Percentiles rank a stretch among this genome's conserved stretches.
These are phyloP conservation scores for Austrofundulus limnaeus DNA, from an alignment of 2,113 vertebrate species.

Conservation along the genomic window DNA sequence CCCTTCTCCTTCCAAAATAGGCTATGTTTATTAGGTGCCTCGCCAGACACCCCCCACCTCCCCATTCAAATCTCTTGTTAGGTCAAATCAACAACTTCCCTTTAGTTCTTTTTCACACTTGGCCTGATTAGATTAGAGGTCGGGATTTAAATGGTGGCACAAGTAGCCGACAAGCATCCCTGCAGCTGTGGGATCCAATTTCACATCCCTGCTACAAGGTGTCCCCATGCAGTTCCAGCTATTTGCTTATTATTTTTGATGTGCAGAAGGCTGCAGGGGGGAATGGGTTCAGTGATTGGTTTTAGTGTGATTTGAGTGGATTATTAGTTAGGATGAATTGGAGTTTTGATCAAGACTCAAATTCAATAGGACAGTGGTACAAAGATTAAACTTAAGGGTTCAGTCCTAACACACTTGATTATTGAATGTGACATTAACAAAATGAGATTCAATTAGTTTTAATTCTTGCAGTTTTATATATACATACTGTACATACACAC, in stretches of 20 bases:
- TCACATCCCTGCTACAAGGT: conserved; percentile 60
- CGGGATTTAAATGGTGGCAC: conserved; percentile 62
- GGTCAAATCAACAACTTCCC: conserved; percentile 81
- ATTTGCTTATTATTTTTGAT: conserved; percentile 71
- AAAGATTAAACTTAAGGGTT: conserved; percentile 21
- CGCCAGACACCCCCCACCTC: conserved; percentile 81
- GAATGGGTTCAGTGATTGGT: conserved; percentile 65
- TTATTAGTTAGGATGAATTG: conserved; percentile 38
- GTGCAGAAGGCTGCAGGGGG: conserved; percentile 64
- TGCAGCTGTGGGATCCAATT: conserved; percentile 45
- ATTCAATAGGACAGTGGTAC: conserved; percentile 16
- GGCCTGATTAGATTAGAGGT: conserved; percentile 81
- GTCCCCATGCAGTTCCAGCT: conserved; percentile 65
- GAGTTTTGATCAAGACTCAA: conserved; percentile 54
- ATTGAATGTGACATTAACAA: conserved; percentile 26
- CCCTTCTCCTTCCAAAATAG: conserved; percentile 36
- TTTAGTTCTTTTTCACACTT: conserved; percentile 79
- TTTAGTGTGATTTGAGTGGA: conserved; percentile 71
- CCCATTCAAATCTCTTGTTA: conserved; percentile 80
- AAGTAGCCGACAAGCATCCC: conserved; percentile 28
- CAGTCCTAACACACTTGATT: conserved; percentile 59
- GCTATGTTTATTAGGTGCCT: conserved; percentile 78
- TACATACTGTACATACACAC: too few species aligned
- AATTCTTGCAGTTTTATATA: too few species aligned
- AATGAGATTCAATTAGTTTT: neutral